Percentiles rank a stretch among this genome's conserved stretches.
Conservation (phyloP, 2,797 vertebrate species). For the Nothura maculosa region DNA sequence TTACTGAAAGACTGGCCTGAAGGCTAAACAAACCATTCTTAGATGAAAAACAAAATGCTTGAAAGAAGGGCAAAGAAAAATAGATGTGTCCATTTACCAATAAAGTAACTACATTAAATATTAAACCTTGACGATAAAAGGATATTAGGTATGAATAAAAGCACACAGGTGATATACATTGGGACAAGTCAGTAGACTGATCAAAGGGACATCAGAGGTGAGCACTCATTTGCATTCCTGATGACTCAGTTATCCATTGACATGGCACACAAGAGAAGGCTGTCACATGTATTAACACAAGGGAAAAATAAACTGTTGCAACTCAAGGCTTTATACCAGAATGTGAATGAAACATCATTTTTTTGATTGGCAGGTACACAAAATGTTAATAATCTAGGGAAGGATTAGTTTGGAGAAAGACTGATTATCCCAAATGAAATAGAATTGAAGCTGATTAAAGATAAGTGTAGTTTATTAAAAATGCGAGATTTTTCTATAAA, state of each 20-base stretch:
- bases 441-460: neutral
- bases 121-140: neutral
- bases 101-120: neutral
- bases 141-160: neutral
- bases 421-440: neutral
- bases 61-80: neutral
- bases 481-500: neutral
- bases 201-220: neutral
- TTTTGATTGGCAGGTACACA: neutral
- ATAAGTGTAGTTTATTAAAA: neutral
- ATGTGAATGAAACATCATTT: neutral
- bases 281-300: neutral
- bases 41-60: neutral
- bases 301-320: neutral
- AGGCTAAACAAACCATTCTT: neutral
- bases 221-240: neutral
- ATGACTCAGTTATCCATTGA: neutral
- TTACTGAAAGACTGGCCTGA: neutral
- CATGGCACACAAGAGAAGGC: neutral
- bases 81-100: neutral
- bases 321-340: neutral
- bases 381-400: fast-evolving
- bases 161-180: neutral
- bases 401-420: neutral
- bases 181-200: neutral